Evolutionary conservation across 2,888 invertebrate species (phyloP), one percentile per base, ranked within the genome.

Genomic region (Phaedon cochleariae): DNA sequence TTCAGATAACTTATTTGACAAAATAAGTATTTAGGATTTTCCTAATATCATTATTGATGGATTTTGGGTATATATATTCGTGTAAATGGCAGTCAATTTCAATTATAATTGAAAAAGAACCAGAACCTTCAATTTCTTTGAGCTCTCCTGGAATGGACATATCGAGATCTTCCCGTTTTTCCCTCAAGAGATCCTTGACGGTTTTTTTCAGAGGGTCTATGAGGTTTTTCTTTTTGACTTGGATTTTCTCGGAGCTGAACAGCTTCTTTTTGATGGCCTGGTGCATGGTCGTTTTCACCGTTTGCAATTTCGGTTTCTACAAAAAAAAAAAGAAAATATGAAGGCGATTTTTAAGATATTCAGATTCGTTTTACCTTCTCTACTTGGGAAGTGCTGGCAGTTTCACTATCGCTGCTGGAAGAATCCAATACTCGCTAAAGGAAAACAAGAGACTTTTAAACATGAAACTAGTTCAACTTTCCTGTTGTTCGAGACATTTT

Each of bases 221-320:
- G 15, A 71, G 67, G 26, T 71, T 68, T 21, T 73, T 67, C 59
- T 79, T 79, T 68, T 81, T 82, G 62, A 77, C 77, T 65, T 77
- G 73, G 57, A 77, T 76, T 69, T 77, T 78, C 59, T 83, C 81
- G 52, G 78, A 79, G 59, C 76, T 77, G 62, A 82, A 76, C 49
- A 82, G 69, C 71, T 82, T 82, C 74, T 83, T 83, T 69, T 82
- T 82, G 63, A 80, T 77, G 15, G 78, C 78, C 69, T 80, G 80
- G 46, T 79, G 80, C 75, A 82, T 76, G 29, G 77, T 82, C 68
- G 80, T 84, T 34, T 83, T 80, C 17, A 73, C 76, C 59, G 75
- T 79, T 64, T 83, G 82, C 51, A 84, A 31, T 76, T 85, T 85
- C 59, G 71, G 76, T 75, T 85, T 85, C 84, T 85, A 34, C 2